Conservation (phyloP, 2,797 vertebrate species). For the Carduelis carduelis region DNA sequence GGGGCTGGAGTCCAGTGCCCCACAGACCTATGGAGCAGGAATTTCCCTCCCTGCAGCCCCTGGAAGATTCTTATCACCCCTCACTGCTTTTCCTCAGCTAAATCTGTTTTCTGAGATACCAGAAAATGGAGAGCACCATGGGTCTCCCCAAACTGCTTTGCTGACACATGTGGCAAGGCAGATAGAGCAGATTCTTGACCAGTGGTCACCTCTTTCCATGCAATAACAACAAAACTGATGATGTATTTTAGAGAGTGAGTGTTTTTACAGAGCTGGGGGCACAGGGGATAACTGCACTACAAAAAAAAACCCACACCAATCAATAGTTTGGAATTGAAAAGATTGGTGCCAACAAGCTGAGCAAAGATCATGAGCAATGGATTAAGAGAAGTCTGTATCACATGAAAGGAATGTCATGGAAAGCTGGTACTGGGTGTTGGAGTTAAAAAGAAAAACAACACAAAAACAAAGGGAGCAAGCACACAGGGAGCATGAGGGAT, state of each 20-base stretch:
- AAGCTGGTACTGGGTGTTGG: not conserved
- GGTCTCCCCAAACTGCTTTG: not conserved
- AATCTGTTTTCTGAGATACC: not conserved
- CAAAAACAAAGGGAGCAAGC: not conserved
- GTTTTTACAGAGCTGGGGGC: not conserved
- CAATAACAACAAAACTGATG: not conserved
- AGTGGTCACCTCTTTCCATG: not conserved
- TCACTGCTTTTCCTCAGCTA: not conserved
- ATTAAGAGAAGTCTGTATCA: not conserved
- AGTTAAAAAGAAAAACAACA: not conserved
- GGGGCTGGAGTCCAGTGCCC: not conserved
- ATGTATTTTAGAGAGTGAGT: not conserved
- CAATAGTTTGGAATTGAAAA: not conserved
- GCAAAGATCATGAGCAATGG: not conserved
- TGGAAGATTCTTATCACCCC: not conserved
- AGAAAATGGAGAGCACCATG: not conserved
- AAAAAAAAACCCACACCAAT: not conserved
- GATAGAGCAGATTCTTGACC: not conserved
- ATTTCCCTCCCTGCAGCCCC: not conserved
- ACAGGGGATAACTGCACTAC: rapidly evolving
- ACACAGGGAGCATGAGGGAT: not conserved
- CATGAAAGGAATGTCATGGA: not conserved
- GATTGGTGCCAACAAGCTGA: not conserved
- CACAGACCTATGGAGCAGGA: not conserved
- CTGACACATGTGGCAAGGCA: not conserved